Base-by-base conservation (phyloP, 2,888 invertebrate genomes). In the Dinocampus coccinellae region DNA sequence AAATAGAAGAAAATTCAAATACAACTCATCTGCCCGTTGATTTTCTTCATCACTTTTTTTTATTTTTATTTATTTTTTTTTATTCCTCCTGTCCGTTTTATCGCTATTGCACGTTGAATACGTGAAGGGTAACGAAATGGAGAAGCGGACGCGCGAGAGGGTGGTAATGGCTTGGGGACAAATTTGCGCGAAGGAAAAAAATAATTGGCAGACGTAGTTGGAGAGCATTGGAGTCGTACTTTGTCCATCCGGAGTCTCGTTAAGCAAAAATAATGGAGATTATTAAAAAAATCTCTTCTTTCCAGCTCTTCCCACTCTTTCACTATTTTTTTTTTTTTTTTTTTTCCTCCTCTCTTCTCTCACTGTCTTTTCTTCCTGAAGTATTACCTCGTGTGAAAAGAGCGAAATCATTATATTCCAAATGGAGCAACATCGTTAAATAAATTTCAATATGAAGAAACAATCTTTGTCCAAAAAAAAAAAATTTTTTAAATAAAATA, bases 221-320 rank as follows among this genome's bases (percentile, higher is more conserved):
- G 53, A 47, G 16, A 20, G 66, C 47, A 42, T 26, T 60, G 58
- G 60, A 73, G 67, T 75, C 57, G 64, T 62, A 60, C 69, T 60
- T 33, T 61, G 73, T 74, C 62, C 61, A 68, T 73, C 57, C 71
- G 68, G 72, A 72, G 72, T 34, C 76, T 77, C 78, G 76, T 79
- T 77, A 74, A 76, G 73, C 73, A 76, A 75, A 76, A 76, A 78
- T 78, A 79, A 78, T 76, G 76, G 70, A 78, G 73, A 77, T 75
- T 76, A 78, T 76, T 70, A 75, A 71, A 73, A 76, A 57, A 65
- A 69, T 60, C 39, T 26, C 26, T 66, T 47, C 42, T 47, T 16
- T 63, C 42, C 52, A 26, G 16, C 9, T 47, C 47, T 47, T 20
- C 20, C 20, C 47, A 16, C 62, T 55, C 33, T 13, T 22, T 53